Percentiles rank a stretch among this genome's conserved stretches.
Evolutionary conservation across 2,113 vertebrate genomes (phyloP).

Genomic region (Chiloscyllium plagiosum): DNA sequence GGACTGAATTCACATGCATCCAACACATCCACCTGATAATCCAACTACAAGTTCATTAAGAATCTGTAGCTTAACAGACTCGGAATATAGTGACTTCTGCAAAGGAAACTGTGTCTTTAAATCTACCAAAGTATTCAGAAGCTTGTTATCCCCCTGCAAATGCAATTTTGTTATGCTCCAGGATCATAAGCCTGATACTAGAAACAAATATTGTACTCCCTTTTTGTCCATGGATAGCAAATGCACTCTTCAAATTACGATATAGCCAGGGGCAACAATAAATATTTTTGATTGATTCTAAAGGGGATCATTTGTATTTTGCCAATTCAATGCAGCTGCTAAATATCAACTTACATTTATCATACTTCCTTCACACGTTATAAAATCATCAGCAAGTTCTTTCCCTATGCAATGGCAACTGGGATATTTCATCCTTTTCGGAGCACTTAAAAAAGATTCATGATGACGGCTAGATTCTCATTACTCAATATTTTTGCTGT

Average conservation of each 20-base stretch:
- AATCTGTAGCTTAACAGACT: neutral
- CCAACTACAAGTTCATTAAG: neutral
- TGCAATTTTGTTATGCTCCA: neutral
- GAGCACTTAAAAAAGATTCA: neutral
- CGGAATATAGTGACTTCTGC: neutral
- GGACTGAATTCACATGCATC: neutral
- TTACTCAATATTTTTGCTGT: neutral
- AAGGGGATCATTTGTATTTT: neutral
- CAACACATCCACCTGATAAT: neutral
- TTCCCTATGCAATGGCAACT: neutral
- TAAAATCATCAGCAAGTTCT: neutral
- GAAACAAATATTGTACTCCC: neutral
- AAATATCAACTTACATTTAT: neutral
- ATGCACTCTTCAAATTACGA: neutral
- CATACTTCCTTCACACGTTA: neutral
- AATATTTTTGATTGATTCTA: neutral
- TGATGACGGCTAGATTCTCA: neutral
- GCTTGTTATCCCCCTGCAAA: neutral
- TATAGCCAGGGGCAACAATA: neutral
- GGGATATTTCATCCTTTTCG: neutral
- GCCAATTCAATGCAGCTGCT: constrained; percentile 5
- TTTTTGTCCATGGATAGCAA: neutral
- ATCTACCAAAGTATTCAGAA: neutral
- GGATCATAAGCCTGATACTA: neutral
- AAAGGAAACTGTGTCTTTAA: neutral